Conservation (phyloP, 2,113 vertebrate genomes). For the Hippocampus mohnikei region DNA sequence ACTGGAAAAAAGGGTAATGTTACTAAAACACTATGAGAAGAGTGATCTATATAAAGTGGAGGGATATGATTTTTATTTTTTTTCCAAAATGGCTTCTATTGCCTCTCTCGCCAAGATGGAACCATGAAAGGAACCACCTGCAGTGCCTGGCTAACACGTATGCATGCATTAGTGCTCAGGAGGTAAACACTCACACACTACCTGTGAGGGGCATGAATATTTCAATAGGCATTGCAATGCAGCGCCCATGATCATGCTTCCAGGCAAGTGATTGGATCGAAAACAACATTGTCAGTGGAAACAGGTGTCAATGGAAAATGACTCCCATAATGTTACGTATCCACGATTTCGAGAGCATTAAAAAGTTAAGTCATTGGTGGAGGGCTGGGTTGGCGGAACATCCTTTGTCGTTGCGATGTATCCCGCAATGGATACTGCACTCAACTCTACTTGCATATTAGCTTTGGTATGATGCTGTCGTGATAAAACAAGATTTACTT, state of each 20-base stretch:
- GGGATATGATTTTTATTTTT: too few species aligned
- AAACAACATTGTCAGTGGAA: constrained; percentile 24
- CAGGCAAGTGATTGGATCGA: constrained; percentile 32
- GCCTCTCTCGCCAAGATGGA: neutral
- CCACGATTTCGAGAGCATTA: neutral
- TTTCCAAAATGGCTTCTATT: too few species aligned
- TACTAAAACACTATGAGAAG: too few species aligned
- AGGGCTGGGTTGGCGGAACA: neutral
- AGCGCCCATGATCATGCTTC: constrained; percentile 1
- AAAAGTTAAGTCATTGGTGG: neutral
- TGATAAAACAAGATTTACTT: too few species aligned
- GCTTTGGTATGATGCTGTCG: too few species aligned
- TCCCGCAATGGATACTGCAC: neutral
- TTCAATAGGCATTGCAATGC: constrained; percentile 2
- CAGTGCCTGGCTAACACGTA: neutral
- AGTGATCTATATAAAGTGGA: too few species aligned
- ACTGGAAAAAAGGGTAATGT: too few species aligned
- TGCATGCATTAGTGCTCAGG: neutral
- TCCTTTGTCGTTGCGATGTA: neutral
- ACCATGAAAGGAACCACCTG: neutral
- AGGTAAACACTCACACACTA: neutral
- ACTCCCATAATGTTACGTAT: constrained; percentile 30
- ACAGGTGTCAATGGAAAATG: constrained; percentile 46
- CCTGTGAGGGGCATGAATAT: constrained; percentile 2
- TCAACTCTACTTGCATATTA: too few species aligned